Evolutionary conservation across 2,113 vertebrate species (phyloP).

Genomic region (Tursiops truncatus): DNA sequence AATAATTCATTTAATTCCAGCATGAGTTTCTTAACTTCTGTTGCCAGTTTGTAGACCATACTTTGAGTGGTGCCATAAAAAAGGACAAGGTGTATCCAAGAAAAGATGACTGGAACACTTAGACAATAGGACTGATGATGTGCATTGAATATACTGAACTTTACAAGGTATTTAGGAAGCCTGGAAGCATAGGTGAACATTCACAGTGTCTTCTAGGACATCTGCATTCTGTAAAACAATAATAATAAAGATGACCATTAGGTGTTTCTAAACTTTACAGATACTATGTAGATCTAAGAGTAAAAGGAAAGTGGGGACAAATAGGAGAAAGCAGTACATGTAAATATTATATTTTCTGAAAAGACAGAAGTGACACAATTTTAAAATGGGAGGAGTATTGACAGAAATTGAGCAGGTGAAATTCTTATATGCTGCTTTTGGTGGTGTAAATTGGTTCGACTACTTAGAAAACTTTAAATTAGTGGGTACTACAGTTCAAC

Average conservation of each 20-base stretch:
- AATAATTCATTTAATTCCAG: neutral
- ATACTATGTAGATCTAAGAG: neutral
- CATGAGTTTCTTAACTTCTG: neutral
- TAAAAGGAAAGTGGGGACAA: neutral
- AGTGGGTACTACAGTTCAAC: neutral
- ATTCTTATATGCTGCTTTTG: neutral
- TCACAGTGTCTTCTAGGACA: neutral
- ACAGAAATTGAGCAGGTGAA: neutral
- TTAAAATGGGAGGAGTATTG: neutral
- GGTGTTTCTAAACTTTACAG: neutral
- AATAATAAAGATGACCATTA: neutral
- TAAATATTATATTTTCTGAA: neutral
- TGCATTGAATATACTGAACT: neutral
- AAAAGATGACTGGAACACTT: neutral
- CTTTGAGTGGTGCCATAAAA: too few species aligned
- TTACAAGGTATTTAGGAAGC: neutral
- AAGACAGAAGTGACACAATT: neutral
- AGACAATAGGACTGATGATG: too few species aligned
- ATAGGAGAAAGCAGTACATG: neutral
- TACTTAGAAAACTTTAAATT: neutral
- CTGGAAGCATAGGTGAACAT: neutral
- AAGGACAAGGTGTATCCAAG: neutral
- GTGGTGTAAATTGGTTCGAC: neutral
- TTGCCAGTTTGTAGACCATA: neutral
- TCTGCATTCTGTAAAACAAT: neutral